phyloP scores from a whole-genome alignment of 2,797 vertebrate species.

The Sebastes diaconus region DNA sequence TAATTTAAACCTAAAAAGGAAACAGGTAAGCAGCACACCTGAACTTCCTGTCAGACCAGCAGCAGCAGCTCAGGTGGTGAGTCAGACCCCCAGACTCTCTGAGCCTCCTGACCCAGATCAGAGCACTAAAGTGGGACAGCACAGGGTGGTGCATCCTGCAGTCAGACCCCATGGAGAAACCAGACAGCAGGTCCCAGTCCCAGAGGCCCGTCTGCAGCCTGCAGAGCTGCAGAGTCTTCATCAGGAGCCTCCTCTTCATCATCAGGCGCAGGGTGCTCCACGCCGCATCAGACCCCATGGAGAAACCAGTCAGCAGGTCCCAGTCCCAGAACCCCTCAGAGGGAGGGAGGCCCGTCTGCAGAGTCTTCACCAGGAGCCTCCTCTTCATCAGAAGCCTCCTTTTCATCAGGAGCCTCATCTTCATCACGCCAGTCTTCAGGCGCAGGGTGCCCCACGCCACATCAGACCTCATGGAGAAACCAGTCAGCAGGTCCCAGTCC shows the following conservation, averaged over 20 bases:
- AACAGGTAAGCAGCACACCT: neutral
- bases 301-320: neutral
- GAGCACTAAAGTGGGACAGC: neutral
- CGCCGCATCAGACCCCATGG: neutral
- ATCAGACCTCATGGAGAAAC: neutral
- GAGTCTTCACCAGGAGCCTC: neutral
- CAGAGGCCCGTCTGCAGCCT: neutral
- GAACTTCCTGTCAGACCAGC: neutral
- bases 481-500: neutral
- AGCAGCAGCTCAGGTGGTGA: neutral
- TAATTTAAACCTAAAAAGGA: neutral
- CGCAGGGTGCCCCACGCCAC: neutral
- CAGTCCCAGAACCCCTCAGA: neutral
- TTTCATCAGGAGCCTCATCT: neutral
- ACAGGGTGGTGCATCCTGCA: neutral
- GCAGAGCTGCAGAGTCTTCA: neutral
- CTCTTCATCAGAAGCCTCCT: neutral
- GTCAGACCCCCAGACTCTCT: neutral
- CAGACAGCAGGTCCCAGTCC: neutral
- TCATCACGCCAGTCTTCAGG: neutral
- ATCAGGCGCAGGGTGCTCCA: neutral
- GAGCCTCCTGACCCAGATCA: neutral
- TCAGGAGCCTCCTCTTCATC: neutral
- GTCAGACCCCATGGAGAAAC: neutral
- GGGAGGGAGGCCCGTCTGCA: neutral